phyloP scores from a whole-genome alignment of 2,888 invertebrate species.

The Helicoverpa assulta region DNA sequence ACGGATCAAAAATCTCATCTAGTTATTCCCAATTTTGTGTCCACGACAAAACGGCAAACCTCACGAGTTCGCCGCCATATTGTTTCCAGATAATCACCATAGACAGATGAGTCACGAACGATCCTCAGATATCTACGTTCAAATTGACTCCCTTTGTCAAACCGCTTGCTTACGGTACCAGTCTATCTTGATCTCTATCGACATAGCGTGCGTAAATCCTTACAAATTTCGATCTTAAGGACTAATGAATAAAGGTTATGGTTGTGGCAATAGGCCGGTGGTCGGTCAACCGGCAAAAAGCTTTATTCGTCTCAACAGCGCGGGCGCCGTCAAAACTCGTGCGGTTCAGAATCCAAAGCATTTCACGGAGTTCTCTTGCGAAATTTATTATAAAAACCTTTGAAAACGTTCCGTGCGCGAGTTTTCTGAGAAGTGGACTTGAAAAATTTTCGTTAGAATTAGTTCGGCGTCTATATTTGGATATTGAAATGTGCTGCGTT shows the following conservation, averaged over 20 bases:
- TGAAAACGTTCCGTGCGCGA: slow-evolving; percentile 49
- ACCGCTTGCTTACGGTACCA: slow-evolving; percentile 68
- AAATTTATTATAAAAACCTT: slow-evolving; percentile 61
- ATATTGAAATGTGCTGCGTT: slow-evolving; percentile 24
- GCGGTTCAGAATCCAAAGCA: slow-evolving; percentile 62
- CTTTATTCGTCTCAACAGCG: slow-evolving; percentile 57
- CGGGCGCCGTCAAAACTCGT: slow-evolving; percentile 63
- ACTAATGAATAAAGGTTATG: slow-evolving; percentile 29
- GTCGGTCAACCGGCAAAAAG: slow-evolving; percentile 58
- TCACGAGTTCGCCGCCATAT: slow-evolving; percentile 68
- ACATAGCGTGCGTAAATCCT: slow-evolving; percentile 35
- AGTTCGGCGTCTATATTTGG: slow-evolving; percentile 47
- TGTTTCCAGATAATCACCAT: slow-evolving; percentile 80
- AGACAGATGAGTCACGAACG: slow-evolving; percentile 86
- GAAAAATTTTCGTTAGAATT: slow-evolving; percentile 34
- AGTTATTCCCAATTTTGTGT: slow-evolving; percentile 54
- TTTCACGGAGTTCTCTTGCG: slow-evolving; percentile 66
- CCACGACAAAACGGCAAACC: slow-evolving; percentile 55
- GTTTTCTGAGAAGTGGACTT: slow-evolving; percentile 54
- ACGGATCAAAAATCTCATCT: slow-evolving; percentile 33
- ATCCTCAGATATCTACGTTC: slow-evolving; percentile 78
- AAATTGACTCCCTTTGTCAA: slow-evolving; percentile 85
- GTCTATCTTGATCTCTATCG: slow-evolving; percentile 60
- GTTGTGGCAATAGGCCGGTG: slow-evolving; percentile 33
- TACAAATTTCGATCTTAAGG: slow-evolving; percentile 39